Evolutionary conservation across 2,797 vertebrate species (phyloP), one percentile per base, ranked within the genome.

Genomic region (Karalla daura): DNA sequence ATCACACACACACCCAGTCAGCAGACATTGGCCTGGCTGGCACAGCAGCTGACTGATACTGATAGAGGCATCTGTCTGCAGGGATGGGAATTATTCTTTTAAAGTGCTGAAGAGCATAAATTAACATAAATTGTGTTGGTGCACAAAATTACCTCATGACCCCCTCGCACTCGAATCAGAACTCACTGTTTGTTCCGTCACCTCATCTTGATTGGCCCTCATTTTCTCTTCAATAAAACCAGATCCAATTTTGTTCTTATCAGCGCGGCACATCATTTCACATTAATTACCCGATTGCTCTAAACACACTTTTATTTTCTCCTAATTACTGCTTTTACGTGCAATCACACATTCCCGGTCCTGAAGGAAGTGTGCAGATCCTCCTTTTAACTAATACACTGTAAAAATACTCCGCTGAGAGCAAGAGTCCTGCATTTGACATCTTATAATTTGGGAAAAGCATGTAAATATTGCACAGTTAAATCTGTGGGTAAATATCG

Each of bases 211-310:
- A 68, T 35, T 60, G 59, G 23, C 28, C 15, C 39, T 66, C 32
- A 35, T 77, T 77, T 72, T 56, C 30, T 62, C 18, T n/a, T 67
- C 47, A 36, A 21, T 20, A 28, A 51, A 10, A 10, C 33, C 32
- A 13, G 37, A 58, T 15, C 17, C 30, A 28, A 36, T 72, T n/a
- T 70, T 70, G 61, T 58, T 68, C 2, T 17, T 7, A 47, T 63
- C 30, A 49, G 33, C 32, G 54, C 3, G 11, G 36, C 46, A 43
- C 20, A 28, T 17, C 40, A 20, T 9, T 41, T 49, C 3, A 47
- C 12, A 9, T 39, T 35, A 68, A 32, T 76, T 24, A 43, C 18
- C 54, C 49, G 68, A 52, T 58, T 67, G 44, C 46, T 58, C 6
- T 30, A 25, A 63, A 52, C 21, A 46, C 55, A 2, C 36, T 27